Evolutionary conservation across 1,140 invertebrate genomes (phyloP), one percentile per base, ranked within the genome.

Genomic region (Eufriesea mexicana): DNA sequence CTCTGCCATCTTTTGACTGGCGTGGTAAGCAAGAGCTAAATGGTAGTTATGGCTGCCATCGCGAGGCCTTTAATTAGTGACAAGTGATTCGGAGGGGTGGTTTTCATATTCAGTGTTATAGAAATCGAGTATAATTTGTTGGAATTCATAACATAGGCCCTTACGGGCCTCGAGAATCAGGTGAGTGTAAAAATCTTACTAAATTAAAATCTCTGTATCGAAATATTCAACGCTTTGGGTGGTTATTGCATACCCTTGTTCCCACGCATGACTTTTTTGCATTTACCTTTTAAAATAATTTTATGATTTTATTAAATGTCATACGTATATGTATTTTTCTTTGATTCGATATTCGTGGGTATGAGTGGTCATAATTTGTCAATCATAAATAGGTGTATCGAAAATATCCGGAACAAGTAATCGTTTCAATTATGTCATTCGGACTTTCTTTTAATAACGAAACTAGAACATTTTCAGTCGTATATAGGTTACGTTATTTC

Each of bases 41-140:
- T 75, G 79, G 79, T 80, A 90, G 84, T 86, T 18, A 90, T 90
- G 89, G 89, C 89, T 83, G 89, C 85, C 83, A 79, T 89, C 77
- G 84, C 28, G 84, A 90, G 89, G 77, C 55, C 85, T 85, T 89
- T 89, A 89, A 89, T 90, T 77, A 90, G 87, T 89, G 89, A 89
- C 86, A 89, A 89, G 86, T 90, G 84, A 84, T 72, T 87, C 68
- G 68, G 68, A 77, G 70, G 55, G 59, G 85, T 84, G 88, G 81
- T 89, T 90, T 59, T 73, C 28, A 14, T 55, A 45, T 86, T 47
- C 28, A 35, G 88, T 83, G 84, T 66, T 79, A 67, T 84, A 66
- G 28, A 54, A 54, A 75, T 70, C 35, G 71, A 67, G 55, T 59
- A 77, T 20, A 74, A 79, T 80, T 74, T 42, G 45, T 72, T 85